A percentile compares a stretch with the other conserved stretches of the same genome.
These are phyloP conservation scores for Climacteris rufus DNA, from an alignment of 2,113 vertebrate genomes.

Conservation along the genomic window DNA sequence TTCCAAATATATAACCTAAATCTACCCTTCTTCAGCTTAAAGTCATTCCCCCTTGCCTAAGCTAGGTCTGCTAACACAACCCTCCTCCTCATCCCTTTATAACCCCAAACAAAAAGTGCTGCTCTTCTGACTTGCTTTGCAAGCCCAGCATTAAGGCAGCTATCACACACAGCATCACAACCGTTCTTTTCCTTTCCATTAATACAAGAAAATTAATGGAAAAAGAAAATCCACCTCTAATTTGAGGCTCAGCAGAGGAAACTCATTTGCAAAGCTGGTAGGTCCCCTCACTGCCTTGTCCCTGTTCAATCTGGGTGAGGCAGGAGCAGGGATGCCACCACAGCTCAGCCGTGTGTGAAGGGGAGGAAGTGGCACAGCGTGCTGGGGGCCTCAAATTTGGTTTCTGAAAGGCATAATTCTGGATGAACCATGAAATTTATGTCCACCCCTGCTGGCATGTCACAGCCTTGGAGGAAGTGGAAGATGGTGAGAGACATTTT, in stretches of 20 bases:
- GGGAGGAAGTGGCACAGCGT: accelerated
- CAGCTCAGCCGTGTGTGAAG: accelerated
- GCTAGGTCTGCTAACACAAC: background rate
- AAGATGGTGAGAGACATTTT: background rate
- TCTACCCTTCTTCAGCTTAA: background rate
- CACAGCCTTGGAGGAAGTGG: background rate
- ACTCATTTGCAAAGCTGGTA: background rate
- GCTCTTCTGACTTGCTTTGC: background rate
- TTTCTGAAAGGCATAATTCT: background rate
- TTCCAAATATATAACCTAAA: background rate
- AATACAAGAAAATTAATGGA: accelerated
- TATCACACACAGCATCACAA: background rate
- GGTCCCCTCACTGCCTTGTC: background rate
- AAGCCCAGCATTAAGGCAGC: background rate
- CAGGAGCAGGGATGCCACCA: background rate
- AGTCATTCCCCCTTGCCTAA: background rate
- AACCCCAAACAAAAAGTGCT: background rate
- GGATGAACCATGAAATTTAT: background rate
- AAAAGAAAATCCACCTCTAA: background rate
- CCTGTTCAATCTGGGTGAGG: background rate
- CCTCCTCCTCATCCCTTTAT: background rate
- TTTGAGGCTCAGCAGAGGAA: background rate
- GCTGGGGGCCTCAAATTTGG: background rate
- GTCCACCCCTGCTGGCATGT: background rate
- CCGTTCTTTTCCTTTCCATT: background rate